Evolutionary conservation across 2,113 vertebrate species (phyloP).

Genomic region (Phasianus colchicus): DNA sequence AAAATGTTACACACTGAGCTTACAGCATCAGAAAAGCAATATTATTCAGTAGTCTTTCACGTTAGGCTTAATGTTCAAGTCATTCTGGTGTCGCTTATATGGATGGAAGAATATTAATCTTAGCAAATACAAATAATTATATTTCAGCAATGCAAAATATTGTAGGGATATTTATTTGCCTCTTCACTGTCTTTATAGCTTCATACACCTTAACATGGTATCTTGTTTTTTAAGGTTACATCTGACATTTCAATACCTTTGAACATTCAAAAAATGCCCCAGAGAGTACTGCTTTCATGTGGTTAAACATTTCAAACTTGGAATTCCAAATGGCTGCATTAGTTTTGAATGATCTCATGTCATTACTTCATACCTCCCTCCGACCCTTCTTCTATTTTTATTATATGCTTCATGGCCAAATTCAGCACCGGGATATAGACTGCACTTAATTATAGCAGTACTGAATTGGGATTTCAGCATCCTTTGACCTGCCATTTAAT

Average conservation of each 20-base stretch:
- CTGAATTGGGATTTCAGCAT: conserved; percentile 12
- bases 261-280: neutral
- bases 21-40: conserved; percentile 4
- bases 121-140: neutral
- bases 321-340: neutral
- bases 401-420: neutral
- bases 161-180: neutral
- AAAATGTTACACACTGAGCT: neutral
- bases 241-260: neutral
- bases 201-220: neutral
- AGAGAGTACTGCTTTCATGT: neutral
- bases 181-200: neutral
- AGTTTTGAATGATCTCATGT: neutral
- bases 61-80: conserved; percentile 6
- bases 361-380: neutral
- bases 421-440: neutral
- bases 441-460: neutral
- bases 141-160: neutral
- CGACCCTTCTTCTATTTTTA: conserved; percentile 18
- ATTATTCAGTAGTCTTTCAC: conserved; percentile 36
- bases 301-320: neutral
- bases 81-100: neutral
- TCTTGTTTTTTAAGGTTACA: neutral
- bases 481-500: neutral
- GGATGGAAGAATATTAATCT: conserved; percentile 7